Conservation (phyloP, 2,113 vertebrate species). For the Phalacrocorax aristotelis region DNA sequence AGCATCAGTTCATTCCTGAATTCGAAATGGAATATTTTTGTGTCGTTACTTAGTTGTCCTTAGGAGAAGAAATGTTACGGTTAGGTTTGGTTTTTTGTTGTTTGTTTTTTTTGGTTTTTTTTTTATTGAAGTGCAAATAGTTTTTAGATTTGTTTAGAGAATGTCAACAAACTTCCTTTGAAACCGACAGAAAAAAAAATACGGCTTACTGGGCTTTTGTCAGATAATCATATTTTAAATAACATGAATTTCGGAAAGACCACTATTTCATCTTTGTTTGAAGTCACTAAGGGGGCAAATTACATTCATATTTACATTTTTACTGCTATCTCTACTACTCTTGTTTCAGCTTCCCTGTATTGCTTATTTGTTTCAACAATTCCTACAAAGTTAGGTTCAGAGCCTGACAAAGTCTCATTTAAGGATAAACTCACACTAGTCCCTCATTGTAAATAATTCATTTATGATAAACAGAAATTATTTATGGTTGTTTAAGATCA, state of each 20-base stretch:
- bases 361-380: background rate
- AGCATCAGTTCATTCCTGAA: background rate
- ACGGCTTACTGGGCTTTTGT: background rate
- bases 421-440: background rate
- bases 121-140: background rate
- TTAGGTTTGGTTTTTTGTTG: too few species aligned
- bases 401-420: background rate
- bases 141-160: background rate
- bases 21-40: background rate
- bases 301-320: background rate
- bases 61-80: background rate
- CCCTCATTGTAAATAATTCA: background rate
- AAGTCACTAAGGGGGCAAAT: background rate
- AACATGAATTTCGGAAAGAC: background rate
- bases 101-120: background rate
- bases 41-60: background rate
- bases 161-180: background rate
- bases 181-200: background rate
- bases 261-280: background rate
- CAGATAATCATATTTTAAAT: background rate
- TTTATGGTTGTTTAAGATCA: background rate
- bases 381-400: background rate
- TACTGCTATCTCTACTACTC: background rate
- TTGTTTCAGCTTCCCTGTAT: background rate
- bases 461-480: background rate